These are phyloP conservation scores for Hemiprocne comata DNA, from an alignment of 2,113 vertebrate species.

Conservation along the genomic window DNA sequence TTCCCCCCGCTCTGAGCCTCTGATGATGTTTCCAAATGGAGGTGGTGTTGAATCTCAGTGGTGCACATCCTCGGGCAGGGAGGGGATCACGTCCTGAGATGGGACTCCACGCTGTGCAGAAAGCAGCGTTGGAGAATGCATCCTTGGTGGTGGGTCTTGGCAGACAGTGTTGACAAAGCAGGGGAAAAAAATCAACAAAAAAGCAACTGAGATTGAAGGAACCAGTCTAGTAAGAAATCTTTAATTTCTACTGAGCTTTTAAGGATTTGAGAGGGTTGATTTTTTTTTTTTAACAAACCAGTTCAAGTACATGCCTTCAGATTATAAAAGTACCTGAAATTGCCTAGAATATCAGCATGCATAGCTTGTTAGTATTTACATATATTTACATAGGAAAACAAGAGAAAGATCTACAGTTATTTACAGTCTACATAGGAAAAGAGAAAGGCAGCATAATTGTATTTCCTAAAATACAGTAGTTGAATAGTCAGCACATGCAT, in stretches of 20 bases:
- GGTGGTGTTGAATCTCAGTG: not conserved
- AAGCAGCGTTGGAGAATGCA: not conserved
- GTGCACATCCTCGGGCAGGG: accelerated
- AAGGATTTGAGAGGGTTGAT: slow-evolving; percentile 76
- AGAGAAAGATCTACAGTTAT: slow-evolving; percentile 85
- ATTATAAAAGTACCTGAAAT: slow-evolving; percentile 99
- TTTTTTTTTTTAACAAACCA: slow-evolving; percentile 80
- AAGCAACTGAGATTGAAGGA: slow-evolving; percentile 36
- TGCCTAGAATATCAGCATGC: slow-evolving; percentile 95
- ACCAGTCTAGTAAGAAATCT: slow-evolving; percentile 80
- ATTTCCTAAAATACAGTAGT: slow-evolving; percentile 84
- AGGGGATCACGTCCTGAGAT: accelerated
- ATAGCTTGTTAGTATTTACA: slow-evolving; percentile 95
- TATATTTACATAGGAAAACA: slow-evolving; percentile 90
- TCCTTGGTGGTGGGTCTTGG: not conserved
- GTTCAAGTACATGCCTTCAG: slow-evolving; percentile 89
- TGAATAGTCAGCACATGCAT: slow-evolving; percentile 90
- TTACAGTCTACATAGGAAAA: slow-evolving; percentile 89
- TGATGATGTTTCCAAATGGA: not conserved
- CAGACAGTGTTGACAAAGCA: not conserved
- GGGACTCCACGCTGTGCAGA: accelerated
- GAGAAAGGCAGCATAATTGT: slow-evolving; percentile 84
- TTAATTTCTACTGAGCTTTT: slow-evolving; percentile 81
- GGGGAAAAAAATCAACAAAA: not conserved
- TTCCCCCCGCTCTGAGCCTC: not conserved